Evolutionary conservation across 2,797 vertebrate species (phyloP), one percentile per base, ranked within the genome.

Genomic region (Pipistrellus kuhlii): DNA sequence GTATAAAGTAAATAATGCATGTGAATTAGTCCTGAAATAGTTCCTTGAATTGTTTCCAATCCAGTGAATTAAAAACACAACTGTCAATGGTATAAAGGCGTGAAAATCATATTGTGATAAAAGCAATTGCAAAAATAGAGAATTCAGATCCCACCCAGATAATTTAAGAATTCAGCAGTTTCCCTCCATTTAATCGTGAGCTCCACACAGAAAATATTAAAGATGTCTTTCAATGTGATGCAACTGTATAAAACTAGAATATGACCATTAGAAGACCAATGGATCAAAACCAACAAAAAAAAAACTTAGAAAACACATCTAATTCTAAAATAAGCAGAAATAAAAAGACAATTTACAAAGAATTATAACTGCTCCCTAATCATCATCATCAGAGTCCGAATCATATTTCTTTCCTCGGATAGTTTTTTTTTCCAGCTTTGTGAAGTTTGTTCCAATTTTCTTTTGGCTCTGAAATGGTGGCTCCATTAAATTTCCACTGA

Each of bases 381-480:
- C 99, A 76, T 99, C 99, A 76, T 99, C 99, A 93, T 99, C 99
- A 69, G 99, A 99, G 97, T 99, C 99, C 1, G 99, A 99, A 97
- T 99, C 99, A 0, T 99, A 99, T 71, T 97, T 99, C 98, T 98
- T 98, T 82, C 99, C 99, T 98, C 99, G 98, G 98, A 99, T 99
- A 53, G 98, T 99, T 98, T 99, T 99, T 98, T 99, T 99, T 97
- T 99, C 99, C 98, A 99, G 92, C 97, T 99, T 99, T 41, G 98
- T 99, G 96, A 99, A 98, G 97, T 98, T 99, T 97, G 99, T 98
- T 95, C 98, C 98, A 23, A 97, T 97, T 27, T 99, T 98, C 98
- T 98, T 99, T 97, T 99, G 98, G 66, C 97, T 98, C 96, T 97
- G 87, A 96, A 99, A 98, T 85, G 99, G 99, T 59, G 99, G 99